Evolutionary conservation across 2,888 invertebrate genomes (phyloP).

Genomic region (Lasioglossum zephyrum): DNA sequence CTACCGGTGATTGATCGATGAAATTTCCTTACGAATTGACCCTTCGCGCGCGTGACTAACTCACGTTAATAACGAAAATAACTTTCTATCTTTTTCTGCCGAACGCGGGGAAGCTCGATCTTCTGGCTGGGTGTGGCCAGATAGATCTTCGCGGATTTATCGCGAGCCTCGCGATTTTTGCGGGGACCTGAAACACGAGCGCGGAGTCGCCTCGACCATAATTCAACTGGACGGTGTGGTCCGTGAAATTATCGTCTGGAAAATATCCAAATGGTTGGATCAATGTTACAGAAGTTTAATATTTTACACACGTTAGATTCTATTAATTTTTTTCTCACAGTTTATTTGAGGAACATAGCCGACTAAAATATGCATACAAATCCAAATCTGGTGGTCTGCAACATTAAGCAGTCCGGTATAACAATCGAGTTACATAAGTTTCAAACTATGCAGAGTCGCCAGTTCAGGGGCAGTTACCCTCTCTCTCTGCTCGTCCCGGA

Average conservation of each 20-base stretch:
- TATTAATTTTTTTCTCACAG: too few relatives aligned
- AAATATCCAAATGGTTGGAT: too few relatives aligned
- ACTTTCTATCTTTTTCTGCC: conserved; percentile 37
- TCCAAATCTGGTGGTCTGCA: too few relatives aligned
- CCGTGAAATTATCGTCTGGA: too few relatives aligned
- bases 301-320: too few relatives aligned
- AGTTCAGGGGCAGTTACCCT: too few relatives aligned
- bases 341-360: too few relatives aligned
- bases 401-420: too few relatives aligned
- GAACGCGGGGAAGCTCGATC: conserved; percentile 17
- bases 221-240: too few relatives aligned
- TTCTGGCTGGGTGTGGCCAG: conserved; percentile 54
- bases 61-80: conserved; percentile 52
- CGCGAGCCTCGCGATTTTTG: conserved; percentile 42
- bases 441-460: background rate
- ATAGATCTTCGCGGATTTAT: conserved; percentile 51
- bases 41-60: conserved; percentile 52
- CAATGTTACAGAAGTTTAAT: too few relatives aligned
- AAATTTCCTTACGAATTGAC: conserved; percentile 56
- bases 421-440: background rate
- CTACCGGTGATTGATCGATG: conserved; percentile 48
- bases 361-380: too few relatives aligned
- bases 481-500: too few relatives aligned
- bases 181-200: conserved; percentile 11
- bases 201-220: background rate